phyloP scores from a whole-genome alignment of 2,113 vertebrate species.

The Picathartes gymnocephalus region DNA sequence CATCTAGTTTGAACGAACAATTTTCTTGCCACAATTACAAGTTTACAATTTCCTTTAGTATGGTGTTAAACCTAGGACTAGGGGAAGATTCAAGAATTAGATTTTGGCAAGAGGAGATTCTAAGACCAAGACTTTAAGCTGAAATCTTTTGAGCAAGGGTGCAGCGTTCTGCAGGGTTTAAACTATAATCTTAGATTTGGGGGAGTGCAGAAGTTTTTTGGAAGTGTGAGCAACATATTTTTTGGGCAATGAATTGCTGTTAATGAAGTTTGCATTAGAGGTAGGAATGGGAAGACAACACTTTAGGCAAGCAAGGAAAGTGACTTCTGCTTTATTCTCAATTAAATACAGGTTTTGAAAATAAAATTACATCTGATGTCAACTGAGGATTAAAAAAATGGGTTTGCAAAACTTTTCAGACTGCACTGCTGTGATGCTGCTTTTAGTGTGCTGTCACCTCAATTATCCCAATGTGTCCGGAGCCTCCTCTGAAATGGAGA shows the following conservation, averaged over 20 bases:
- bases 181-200: neutral
- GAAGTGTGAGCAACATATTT: neutral
- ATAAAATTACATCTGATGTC: neutral
- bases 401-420: neutral
- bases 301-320: neutral
- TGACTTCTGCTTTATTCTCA: neutral
- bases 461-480: neutral
- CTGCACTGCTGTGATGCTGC: neutral
- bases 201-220: neutral
- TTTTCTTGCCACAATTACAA: neutral
- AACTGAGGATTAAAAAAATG: neutral
- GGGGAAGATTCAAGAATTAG: neutral
- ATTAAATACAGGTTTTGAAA: neutral
- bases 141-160: neutral
- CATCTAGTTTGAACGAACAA: neutral
- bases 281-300: neutral
- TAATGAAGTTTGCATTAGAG: neutral
- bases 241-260: neutral
- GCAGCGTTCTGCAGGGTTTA: neutral
- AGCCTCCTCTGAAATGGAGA: neutral
- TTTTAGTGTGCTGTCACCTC: neutral
- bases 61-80: neutral
- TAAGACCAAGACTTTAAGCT: neutral
- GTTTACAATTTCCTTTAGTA: neutral
- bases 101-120: neutral